Conservation (phyloP, 2,888 invertebrate species). For the Sesia bembeciformis region DNA sequence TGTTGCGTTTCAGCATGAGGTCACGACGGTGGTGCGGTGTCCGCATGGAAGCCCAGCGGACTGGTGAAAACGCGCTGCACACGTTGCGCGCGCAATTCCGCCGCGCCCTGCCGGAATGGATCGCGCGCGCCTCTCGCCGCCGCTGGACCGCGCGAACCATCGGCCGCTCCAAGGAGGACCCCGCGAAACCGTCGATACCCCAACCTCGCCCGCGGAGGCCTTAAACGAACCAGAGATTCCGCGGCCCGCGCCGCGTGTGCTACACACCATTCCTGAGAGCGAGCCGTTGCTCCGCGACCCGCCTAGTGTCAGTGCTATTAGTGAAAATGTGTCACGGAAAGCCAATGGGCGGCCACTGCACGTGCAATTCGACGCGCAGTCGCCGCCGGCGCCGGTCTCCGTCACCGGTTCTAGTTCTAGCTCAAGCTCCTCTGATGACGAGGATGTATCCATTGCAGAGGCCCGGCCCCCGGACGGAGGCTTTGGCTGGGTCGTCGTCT, state of each 20-base stretch:
- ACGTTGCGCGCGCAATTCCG: slow-evolving; percentile 53
- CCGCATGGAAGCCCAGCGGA: slow-evolving; percentile 68
- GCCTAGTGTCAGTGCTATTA: slow-evolving; percentile 23
- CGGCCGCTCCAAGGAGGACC: slow-evolving; percentile 64
- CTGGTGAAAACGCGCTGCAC: slow-evolving; percentile 58
- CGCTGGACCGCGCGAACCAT: slow-evolving; percentile 50
- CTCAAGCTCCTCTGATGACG: slow-evolving; percentile 76
- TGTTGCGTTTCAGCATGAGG: slow-evolving; percentile 61
- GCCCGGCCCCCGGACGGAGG: slow-evolving; percentile 89
- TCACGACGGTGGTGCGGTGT: slow-evolving; percentile 62
- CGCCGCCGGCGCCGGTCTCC: slow-evolving; percentile 53
- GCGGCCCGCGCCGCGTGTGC: slow-evolving; percentile 49
- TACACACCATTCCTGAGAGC: slow-evolving; percentile 55
- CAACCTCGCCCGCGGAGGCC: slow-evolving; percentile 38
- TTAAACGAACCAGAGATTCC: slow-evolving; percentile 48
- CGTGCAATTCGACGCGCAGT: slow-evolving; percentile 75
- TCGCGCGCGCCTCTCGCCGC: slow-evolving; percentile 55
- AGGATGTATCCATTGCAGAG: slow-evolving; percentile 77
- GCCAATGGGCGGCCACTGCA: slow-evolving; percentile 60
- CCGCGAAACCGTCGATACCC: slow-evolving; percentile 47
- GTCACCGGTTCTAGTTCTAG: slow-evolving; percentile 50
- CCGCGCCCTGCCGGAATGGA: slow-evolving; percentile 60
- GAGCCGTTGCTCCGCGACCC: slow-evolving; percentile 48
- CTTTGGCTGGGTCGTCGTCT: slow-evolving; percentile 95
- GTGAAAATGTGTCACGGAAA: slow-evolving; percentile 31